A percentile compares a stretch with the other conserved stretches of the same genome.
Evolutionary conservation across 2,888 invertebrate genomes (phyloP).

Genomic region (Catocala sponsa): DNA sequence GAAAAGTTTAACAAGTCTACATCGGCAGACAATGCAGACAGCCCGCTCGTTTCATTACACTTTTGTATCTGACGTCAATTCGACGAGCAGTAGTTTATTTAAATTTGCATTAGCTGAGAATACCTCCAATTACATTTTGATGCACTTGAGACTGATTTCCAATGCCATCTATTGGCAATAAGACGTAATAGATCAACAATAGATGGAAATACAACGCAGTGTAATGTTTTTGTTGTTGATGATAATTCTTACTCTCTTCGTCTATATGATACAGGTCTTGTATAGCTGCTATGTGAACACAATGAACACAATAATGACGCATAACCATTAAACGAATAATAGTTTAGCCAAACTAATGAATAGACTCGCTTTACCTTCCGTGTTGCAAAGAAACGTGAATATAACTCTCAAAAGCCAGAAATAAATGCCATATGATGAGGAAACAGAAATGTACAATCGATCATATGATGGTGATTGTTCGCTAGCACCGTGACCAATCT

Average conservation of each 20-base stretch:
- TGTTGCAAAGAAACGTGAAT: background rate
- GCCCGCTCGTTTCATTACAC: conserved; percentile 10
- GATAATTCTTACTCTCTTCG: conserved; percentile 1
- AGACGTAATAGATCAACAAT: conserved; percentile 5
- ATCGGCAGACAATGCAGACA: conserved; percentile 1
- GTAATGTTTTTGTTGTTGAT: conserved; percentile 4
- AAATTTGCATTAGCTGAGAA: conserved; percentile 3
- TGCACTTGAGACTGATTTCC: conserved; percentile 4
- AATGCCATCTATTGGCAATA: conserved; percentile 6
- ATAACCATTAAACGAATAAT: background rate
- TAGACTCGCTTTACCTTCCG: background rate
- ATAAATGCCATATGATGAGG: conserved; percentile 11
- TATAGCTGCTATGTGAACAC: too few relatives aligned
- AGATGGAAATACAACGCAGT: conserved; percentile 7
- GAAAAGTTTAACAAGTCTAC: conserved; percentile 4
- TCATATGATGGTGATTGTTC: conserved; percentile 43
- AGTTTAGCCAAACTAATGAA: conserved; percentile 5
- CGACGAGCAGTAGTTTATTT: conserved; percentile 7
- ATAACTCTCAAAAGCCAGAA: background rate
- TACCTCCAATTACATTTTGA: conserved; percentile 9
- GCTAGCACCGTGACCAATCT: conserved; percentile 47
- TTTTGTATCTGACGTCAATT: conserved; percentile 9
- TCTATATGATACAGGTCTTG: background rate
- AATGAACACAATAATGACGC: background rate
- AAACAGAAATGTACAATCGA: conserved; percentile 33